A percentile compares a stretch with the other conserved stretches of the same genome.
Conservation (phyloP, 2,888 invertebrate genomes). For the Orthosia gracilis region DNA sequence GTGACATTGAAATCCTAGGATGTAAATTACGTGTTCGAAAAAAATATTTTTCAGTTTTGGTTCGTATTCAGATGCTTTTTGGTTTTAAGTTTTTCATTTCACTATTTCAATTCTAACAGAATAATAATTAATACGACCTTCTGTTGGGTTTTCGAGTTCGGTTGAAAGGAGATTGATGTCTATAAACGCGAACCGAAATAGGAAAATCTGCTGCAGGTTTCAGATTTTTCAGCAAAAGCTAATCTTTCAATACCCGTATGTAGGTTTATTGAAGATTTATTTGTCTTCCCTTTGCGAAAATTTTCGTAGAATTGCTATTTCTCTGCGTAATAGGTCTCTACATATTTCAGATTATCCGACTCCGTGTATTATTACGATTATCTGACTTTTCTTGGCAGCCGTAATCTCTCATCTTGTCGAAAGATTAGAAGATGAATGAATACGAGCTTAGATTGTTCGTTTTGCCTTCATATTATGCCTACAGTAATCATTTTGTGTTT, state of each 20-base stretch:
- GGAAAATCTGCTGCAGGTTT: background rate
- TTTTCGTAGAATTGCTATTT: conserved; percentile 8
- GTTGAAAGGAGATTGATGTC: background rate
- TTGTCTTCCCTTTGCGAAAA: background rate
- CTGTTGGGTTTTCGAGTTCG: background rate
- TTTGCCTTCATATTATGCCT: background rate
- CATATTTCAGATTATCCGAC: conserved; percentile 31
- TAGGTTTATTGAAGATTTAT: background rate
- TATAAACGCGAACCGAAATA: background rate
- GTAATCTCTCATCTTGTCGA: conserved; percentile 32
- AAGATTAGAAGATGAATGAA: conserved; percentile 25
- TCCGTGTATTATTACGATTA: conserved; percentile 30
- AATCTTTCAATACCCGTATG: background rate
- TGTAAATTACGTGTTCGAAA: background rate
- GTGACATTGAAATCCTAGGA: too few relatives aligned
- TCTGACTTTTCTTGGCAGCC: conserved; percentile 19
- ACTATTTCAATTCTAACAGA: conserved; percentile 20
- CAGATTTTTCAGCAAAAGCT: background rate
- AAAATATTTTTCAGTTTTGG: background rate
- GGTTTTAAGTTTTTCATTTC: background rate
- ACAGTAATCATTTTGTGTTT: background rate
- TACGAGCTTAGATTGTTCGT: conserved; percentile 18
- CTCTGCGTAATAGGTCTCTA: background rate
- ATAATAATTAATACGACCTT: conserved; percentile 21
- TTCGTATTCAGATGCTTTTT: background rate